phyloP scores from a whole-genome alignment of 1,140 invertebrate species.

The Centruroides sculpturatus region DNA sequence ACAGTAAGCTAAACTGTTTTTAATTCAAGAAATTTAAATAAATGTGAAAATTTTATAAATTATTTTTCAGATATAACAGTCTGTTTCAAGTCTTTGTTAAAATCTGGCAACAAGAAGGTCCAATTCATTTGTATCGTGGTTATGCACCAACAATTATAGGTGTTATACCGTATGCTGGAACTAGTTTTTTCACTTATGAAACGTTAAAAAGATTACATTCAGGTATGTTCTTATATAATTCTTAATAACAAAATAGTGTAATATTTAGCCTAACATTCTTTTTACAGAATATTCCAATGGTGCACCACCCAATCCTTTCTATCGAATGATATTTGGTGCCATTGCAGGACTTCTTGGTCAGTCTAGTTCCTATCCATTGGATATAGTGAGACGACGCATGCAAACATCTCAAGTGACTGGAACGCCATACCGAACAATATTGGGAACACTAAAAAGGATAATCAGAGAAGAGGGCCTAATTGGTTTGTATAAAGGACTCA shows the following conservation, averaged over 20 bases:
- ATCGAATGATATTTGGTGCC: conserved; percentile 65
- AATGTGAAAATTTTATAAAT: neutral
- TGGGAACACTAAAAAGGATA: conserved; percentile 19
- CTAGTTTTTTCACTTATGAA: conserved; percentile 95
- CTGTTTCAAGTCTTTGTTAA: conserved; percentile 58
- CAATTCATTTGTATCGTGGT: conserved; percentile 64
- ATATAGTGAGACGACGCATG: conserved; percentile 77
- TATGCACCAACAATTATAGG: conserved; percentile 82
- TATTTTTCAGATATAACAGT: conserved; percentile 30
- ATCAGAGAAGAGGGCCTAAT: conserved; percentile 67
- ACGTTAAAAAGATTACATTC: conserved; percentile 50
- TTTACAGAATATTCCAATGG: conserved; percentile 10
- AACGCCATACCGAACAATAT: conserved; percentile 16
- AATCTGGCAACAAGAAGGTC: conserved; percentile 66
- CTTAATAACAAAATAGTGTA: too few relatives aligned
- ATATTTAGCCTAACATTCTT: neutral
- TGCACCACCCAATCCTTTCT: conserved; percentile 17
- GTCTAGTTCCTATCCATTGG: conserved; percentile 85
- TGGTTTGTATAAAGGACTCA: conserved; percentile 94
- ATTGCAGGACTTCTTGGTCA: conserved; percentile 87
- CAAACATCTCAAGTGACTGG: conserved; percentile 50
- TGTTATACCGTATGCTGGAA: conserved; percentile 92
- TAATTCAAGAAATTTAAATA: too few relatives aligned
- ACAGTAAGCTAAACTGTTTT: conserved; percentile 33
- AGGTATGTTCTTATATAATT: conserved; percentile 7